Percentiles rank a stretch among this genome's conserved stretches.
Conservation (phyloP, 1,140 invertebrate species). For the Laupala kohalensis region DNA sequence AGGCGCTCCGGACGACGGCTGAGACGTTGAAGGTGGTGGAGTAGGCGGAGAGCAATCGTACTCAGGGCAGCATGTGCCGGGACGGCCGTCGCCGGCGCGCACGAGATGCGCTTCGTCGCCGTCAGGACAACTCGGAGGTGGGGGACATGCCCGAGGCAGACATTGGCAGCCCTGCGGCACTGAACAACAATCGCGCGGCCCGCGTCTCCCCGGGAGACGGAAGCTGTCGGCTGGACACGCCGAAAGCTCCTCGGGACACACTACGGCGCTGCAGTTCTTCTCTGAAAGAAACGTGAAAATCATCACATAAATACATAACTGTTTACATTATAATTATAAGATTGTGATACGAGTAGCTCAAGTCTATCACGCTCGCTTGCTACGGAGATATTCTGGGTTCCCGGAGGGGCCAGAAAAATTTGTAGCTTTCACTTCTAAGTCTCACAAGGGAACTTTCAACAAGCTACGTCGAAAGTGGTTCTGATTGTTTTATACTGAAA, state of each 20-base stretch:
- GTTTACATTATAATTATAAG: no score
- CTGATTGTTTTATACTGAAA: no score
- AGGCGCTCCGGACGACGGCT: not conserved
- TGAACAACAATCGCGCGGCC: slow-evolving; percentile 20
- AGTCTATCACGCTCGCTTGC: no score
- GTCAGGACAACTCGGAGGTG: slow-evolving; percentile 17
- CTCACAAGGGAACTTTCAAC: no score
- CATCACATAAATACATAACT: slow-evolving; percentile 8
- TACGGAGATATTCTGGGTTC: no score
- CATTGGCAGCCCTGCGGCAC: slow-evolving; percentile 22
- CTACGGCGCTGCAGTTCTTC: slow-evolving; percentile 21
- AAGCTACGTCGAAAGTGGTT: no score
- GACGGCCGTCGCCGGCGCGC: slow-evolving; percentile 19
- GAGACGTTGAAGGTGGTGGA: no score
- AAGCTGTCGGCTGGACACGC: slow-evolving; percentile 24
- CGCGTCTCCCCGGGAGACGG: slow-evolving; percentile 19
- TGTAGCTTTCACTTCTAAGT: no score
- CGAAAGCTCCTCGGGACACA: slow-evolving; percentile 17
- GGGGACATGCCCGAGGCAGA: slow-evolving; percentile 18
- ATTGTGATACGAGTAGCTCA: no score
- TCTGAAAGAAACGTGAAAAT: no score
- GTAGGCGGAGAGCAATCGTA: slow-evolving; percentile 18
- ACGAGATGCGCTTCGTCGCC: slow-evolving; percentile 16
- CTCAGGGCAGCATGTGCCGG: slow-evolving; percentile 25
- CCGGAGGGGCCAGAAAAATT: no score